Evolutionary conservation across 2,888 invertebrate species (phyloP).

Genomic region (Ophioninae sp.): DNA sequence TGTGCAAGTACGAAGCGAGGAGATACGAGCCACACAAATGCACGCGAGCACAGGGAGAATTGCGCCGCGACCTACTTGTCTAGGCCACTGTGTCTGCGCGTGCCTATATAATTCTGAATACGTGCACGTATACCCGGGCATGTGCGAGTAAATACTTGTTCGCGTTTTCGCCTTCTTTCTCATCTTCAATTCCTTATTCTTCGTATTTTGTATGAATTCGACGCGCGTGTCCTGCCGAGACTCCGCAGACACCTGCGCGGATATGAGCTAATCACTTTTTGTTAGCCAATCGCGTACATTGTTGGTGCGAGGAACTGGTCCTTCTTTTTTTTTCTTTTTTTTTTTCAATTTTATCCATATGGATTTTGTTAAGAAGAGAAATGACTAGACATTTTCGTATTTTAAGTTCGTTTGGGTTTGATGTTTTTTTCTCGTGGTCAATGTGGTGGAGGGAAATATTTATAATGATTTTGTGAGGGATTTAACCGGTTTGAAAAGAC

Average conservation of each 20-base stretch:
- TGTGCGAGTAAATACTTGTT: conserved; percentile 25
- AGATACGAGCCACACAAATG: conserved; percentile 52
- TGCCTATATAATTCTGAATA: conserved; percentile 55
- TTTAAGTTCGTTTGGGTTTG: no score
- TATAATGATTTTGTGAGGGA: no score
- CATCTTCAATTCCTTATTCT: conserved; percentile 35
- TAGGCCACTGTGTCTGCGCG: conserved; percentile 75
- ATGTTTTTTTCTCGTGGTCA: no score
- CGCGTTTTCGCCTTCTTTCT: conserved; percentile 40
- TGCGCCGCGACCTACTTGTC: conserved; percentile 80
- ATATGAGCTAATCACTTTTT: not conserved
- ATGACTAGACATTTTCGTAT: no score
- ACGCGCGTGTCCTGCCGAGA: conserved; percentile 42
- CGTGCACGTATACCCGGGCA: conserved; percentile 8
- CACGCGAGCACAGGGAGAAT: conserved; percentile 71
- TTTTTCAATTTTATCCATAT: no score
- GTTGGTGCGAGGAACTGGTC: not conserved
- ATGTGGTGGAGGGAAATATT: no score
- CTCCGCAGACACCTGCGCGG: not conserved
- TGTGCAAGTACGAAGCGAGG: conserved; percentile 37
- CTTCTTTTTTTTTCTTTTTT: not conserved
- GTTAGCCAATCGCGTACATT: not conserved
- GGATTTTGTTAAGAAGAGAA: no score
- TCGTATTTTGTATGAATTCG: conserved; percentile 35
- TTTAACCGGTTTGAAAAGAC: no score